Percentiles rank a stretch among this genome's conserved stretches.
phyloP scores from a whole-genome alignment of 2,888 invertebrate genomes.

The Aricia artaxerxes region DNA sequence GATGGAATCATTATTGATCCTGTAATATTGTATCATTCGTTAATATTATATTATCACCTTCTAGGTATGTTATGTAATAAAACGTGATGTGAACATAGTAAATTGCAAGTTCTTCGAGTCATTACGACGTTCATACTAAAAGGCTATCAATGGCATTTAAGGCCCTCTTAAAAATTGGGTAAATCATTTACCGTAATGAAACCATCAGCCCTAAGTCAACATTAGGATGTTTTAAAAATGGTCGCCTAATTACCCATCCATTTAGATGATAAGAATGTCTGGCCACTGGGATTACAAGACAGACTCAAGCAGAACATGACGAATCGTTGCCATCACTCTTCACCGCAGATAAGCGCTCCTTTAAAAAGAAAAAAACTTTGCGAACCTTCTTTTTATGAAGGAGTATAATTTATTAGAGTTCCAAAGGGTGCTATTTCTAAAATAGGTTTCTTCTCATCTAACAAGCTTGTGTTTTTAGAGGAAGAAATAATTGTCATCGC shows the following conservation, averaged over 20 bases:
- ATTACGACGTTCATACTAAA: not conserved
- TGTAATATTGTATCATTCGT: not conserved
- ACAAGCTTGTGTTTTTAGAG: not conserved
- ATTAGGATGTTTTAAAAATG: conserved; percentile 6
- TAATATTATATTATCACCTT: not conserved
- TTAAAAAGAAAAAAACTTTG: not conserved
- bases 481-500: not conserved
- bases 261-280: conserved; percentile 15
- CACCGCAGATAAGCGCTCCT: conserved; percentile 43
- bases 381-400: not conserved
- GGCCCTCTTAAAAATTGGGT: not conserved
- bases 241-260: conserved; percentile 8
- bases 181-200: conserved; percentile 4
- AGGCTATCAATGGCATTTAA: not conserved
- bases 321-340: conserved; percentile 70
- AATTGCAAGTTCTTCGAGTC: not conserved
- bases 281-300: conserved; percentile 5
- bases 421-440: not conserved
- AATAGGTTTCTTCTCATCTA: not conserved
- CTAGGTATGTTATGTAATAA: not conserved
- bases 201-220: conserved; percentile 18
- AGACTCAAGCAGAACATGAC: conserved; percentile 56
- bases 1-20: not conserved
- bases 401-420: not conserved
- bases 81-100: not conserved